phyloP scores from a whole-genome alignment of 2,888 invertebrate species.

The Drosophila macrospina region DNA sequence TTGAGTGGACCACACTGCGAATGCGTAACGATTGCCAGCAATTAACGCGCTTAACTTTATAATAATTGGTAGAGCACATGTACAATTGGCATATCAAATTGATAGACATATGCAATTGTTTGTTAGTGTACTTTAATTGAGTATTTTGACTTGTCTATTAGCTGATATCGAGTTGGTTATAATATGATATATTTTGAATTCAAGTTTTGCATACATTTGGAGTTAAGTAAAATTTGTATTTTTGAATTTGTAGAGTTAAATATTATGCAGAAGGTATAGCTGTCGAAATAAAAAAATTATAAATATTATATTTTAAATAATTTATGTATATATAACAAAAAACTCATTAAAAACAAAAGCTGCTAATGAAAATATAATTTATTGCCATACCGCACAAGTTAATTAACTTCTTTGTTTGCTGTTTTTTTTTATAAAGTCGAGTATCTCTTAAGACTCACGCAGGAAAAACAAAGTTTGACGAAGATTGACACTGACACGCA shows the following conservation, averaged over 20 bases:
- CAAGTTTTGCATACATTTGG: too few species aligned
- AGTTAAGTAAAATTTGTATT: too few species aligned
- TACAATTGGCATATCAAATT: background rate
- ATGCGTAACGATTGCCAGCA: slow-evolving; percentile 16
- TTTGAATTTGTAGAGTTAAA: too few species aligned
- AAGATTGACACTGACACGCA: slow-evolving; percentile 4
- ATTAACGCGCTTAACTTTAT: background rate
- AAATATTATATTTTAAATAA: too few species aligned
- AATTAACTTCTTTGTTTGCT: background rate
- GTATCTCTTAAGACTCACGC: background rate
- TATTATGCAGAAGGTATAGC: too few species aligned
- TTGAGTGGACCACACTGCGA: slow-evolving; percentile 14
- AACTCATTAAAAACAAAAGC: background rate
- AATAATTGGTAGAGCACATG: background rate
- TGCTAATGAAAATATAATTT: background rate
- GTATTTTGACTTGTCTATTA: background rate
- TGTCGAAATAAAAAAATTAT: too few species aligned
- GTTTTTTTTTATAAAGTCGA: background rate
- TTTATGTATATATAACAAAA: too few species aligned
- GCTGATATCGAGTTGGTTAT: background rate
- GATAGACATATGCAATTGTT: background rate
- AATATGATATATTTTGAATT: background rate
- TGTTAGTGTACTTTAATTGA: background rate
- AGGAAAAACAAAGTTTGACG: background rate
- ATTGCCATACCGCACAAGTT: background rate